phyloP scores from a whole-genome alignment of 37 sponge, comb jelly and placozoan species.

The Crambe crambe region DNA sequence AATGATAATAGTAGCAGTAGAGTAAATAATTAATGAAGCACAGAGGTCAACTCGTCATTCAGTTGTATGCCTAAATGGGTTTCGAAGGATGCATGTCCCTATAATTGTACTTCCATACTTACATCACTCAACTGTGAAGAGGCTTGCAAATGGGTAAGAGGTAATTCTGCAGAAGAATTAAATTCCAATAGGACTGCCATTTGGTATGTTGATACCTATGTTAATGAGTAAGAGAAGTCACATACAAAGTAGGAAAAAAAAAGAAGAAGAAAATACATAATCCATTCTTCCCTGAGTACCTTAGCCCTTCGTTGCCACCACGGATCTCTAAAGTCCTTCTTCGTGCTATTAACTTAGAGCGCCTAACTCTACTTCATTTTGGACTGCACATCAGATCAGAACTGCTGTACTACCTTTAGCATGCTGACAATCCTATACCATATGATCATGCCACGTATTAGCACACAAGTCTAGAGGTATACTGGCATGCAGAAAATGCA shows the following conservation, averaged over 20 bases:
- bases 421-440: too few relatives aligned
- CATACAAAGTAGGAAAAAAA: neutral
- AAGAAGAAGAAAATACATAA: too few relatives aligned
- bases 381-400: too few relatives aligned
- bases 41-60: neutral
- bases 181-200: slow-evolving; percentile 91
- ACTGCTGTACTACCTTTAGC: too few relatives aligned
- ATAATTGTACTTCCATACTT: neutral
- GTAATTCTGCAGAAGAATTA: slow-evolving; percentile 58
- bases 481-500: too few relatives aligned
- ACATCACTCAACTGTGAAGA: slow-evolving; percentile 51
- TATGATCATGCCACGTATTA: too few relatives aligned
- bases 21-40: neutral
- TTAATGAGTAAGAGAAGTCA: neutral
- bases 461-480: too few relatives aligned
- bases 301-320: too few relatives aligned
- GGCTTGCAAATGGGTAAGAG: slow-evolving; percentile 64
- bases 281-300: too few relatives aligned
- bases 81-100: neutral
- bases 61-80: neutral
- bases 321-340: too few relatives aligned
- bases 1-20: neutral
- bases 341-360: too few relatives aligned
- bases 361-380: too few relatives aligned
- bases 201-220: slow-evolving; percentile 93